Conservation (phyloP, 2,113 vertebrate species). For the Jacana jacana region DNA sequence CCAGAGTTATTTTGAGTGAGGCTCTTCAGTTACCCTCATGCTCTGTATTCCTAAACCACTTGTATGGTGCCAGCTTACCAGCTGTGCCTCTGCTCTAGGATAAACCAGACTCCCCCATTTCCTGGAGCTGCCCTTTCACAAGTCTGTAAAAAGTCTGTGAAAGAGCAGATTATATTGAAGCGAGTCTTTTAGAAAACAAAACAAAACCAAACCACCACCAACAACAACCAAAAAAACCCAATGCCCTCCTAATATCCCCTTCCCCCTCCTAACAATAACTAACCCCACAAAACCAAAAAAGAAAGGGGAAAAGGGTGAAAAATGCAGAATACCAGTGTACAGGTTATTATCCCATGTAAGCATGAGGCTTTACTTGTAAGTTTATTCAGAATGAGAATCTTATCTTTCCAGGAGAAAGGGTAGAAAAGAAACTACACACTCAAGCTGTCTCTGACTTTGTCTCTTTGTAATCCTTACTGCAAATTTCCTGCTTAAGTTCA, state of each 20-base stretch:
- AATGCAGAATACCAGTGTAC: not conserved
- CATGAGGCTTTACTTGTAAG: not conserved
- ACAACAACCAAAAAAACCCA: not conserved
- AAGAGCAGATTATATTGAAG: not conserved
- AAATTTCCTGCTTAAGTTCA: not conserved
- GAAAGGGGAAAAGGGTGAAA: not conserved
- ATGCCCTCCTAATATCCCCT: no score
- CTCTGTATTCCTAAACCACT: not conserved
- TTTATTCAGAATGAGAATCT: not conserved
- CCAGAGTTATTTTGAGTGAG: not conserved
- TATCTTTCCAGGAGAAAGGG: not conserved
- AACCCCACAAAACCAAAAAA: not conserved
- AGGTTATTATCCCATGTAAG: not conserved
- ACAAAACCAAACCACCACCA: not conserved
- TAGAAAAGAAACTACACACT: not conserved
- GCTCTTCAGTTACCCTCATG: not conserved
- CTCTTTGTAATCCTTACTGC: not conserved
- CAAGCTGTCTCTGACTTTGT: not conserved
- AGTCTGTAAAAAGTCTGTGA: not conserved
- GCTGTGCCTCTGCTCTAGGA: not conserved
- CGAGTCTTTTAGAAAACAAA: fast-evolving
- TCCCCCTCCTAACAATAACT: not conserved
- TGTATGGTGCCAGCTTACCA: not conserved
- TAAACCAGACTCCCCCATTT: fast-evolving
- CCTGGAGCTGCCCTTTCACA: not conserved